Evolutionary conservation across 2,888 invertebrate genomes (phyloP).

Genomic region (Axea sp.): DNA sequence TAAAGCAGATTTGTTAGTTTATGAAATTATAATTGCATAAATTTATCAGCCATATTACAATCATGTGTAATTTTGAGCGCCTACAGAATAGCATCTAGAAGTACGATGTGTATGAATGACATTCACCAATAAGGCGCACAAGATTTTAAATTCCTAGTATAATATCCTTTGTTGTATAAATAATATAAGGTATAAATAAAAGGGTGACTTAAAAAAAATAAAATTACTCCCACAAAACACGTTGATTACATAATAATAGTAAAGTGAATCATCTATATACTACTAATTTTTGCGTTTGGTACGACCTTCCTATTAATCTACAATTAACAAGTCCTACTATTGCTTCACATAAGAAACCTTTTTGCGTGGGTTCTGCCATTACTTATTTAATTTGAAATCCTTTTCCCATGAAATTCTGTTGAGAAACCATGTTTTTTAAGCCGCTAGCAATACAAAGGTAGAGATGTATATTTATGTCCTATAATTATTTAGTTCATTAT

Average conservation of each 20-base stretch:
- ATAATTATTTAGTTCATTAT: slow-evolving; percentile 13
- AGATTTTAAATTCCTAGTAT: too few species aligned
- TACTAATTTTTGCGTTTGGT: slow-evolving; percentile 6
- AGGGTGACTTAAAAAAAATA: neutral
- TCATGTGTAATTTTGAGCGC: too few species aligned
- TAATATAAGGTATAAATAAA: neutral
- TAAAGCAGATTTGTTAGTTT: too few species aligned
- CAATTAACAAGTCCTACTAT: slow-evolving; percentile 14
- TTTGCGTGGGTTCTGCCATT: slow-evolving; percentile 14
- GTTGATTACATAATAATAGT: slow-evolving; percentile 1
- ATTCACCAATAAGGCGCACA: neutral
- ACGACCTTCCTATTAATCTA: slow-evolving; percentile 9
- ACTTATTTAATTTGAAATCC: slow-evolving; percentile 20
- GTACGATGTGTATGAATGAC: neutral
- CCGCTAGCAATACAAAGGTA: slow-evolving; percentile 11
- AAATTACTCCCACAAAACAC: slow-evolving; percentile 8
- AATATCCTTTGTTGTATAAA: slow-evolving; percentile 2
- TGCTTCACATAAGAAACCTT: neutral
- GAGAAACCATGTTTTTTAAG: slow-evolving; percentile 9
- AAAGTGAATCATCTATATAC: slow-evolving; percentile 2
- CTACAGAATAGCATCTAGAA: slow-evolving; percentile 1
- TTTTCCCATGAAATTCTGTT: slow-evolving; percentile 27
- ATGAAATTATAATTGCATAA: too few species aligned
- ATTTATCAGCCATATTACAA: too few species aligned
- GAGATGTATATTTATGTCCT: slow-evolving; percentile 10